These are phyloP conservation scores for Eclectus roratus DNA, from an alignment of 2,113 vertebrate genomes.

Conservation along the genomic window DNA sequence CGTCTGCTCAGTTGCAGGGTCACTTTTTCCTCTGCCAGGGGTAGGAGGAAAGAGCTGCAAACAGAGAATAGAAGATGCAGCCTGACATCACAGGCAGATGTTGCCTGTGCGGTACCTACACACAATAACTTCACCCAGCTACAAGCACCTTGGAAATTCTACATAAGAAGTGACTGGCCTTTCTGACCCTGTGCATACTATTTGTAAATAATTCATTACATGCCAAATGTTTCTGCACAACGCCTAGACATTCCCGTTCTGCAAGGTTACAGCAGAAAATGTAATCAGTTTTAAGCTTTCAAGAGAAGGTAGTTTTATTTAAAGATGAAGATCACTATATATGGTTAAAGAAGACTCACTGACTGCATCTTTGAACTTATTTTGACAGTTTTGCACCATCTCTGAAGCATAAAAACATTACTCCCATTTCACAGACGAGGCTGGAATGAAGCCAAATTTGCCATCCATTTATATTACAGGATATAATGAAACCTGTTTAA, in stretches of 20 bases:
- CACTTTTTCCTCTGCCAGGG: not conserved
- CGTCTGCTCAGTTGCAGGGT: not conserved
- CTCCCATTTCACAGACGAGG: not conserved
- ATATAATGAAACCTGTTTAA: not conserved
- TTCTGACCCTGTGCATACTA: not conserved
- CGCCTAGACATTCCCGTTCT: not conserved
- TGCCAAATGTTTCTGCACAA: not conserved
- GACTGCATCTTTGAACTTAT: not conserved
- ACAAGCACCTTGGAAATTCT: not conserved
- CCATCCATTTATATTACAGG: not conserved
- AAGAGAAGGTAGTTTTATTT: not conserved
- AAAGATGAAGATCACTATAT: not conserved
- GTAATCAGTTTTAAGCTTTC: not conserved
- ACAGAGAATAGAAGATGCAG: not conserved
- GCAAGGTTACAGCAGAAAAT: not conserved
- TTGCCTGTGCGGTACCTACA: not conserved
- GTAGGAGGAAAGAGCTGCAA: not conserved
- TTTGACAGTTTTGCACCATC: not conserved
- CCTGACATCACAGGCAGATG: not conserved
- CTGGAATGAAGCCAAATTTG: not conserved
- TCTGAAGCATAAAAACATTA: not conserved
- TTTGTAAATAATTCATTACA: not conserved
- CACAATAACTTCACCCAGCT: not conserved
- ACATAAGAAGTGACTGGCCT: not conserved
- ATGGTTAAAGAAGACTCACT: not conserved